phyloP scores from a whole-genome alignment of 2,888 invertebrate genomes.

The Diplolepis rosae region DNA sequence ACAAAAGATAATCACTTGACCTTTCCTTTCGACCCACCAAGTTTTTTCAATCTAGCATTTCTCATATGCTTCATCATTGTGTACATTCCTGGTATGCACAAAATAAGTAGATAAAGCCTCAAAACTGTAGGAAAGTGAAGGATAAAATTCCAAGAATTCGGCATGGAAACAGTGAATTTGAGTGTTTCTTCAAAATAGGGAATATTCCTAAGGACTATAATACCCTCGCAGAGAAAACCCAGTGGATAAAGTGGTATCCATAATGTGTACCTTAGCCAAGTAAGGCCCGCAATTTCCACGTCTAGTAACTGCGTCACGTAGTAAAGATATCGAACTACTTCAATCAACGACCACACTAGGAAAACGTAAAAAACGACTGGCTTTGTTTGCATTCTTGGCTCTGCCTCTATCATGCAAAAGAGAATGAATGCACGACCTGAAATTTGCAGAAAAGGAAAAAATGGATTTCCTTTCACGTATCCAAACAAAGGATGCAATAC shows the following conservation, averaged over 20 bases:
- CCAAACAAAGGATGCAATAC: slow-evolving; percentile 92
- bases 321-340: slow-evolving; percentile 94
- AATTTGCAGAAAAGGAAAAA: slow-evolving; percentile 86
- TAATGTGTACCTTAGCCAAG: slow-evolving; percentile 94
- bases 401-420: slow-evolving; percentile 88
- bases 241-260: slow-evolving; percentile 96
- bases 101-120: slow-evolving; percentile 83
- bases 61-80: slow-evolving; percentile 91
- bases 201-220: slow-evolving; percentile 87
- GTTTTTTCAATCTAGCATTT: slow-evolving; percentile 81
- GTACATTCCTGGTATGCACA: slow-evolving; percentile 86
- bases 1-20: too few species aligned
- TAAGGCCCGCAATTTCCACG: slow-evolving; percentile 83
- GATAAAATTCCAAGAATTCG: slow-evolving; percentile 89
- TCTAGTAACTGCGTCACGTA: slow-evolving; percentile 89
- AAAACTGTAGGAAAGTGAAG: slow-evolving; percentile 90
- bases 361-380: slow-evolving; percentile 93
- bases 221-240: slow-evolving; percentile 91
- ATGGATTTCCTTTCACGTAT: slow-evolving; percentile 85
- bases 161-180: slow-evolving; percentile 84
- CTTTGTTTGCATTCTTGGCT: slow-evolving; percentile 89
- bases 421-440: slow-evolving; percentile 86
- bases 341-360: slow-evolving; percentile 86
- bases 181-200: slow-evolving; percentile 92
- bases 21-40: slow-evolving; percentile 71